These are phyloP conservation scores for Haplotaxodon microlepis DNA, from an alignment of 2,113 vertebrate genomes.

Conservation along the genomic window DNA sequence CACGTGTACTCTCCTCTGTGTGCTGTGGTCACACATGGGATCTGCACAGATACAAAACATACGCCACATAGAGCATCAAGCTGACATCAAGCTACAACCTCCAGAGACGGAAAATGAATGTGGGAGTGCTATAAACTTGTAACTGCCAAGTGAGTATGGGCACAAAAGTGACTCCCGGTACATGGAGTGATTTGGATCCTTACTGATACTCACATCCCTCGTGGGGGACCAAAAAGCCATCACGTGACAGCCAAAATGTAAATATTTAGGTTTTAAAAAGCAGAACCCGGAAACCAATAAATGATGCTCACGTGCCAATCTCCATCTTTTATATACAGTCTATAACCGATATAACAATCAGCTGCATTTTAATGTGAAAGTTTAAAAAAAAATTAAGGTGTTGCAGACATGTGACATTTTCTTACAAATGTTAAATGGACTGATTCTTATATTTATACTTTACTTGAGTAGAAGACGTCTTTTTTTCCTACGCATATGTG, in stretches of 20 bases:
- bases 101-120: accelerated
- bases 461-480: not conserved
- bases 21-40: conserved; percentile 73
- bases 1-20: conserved; percentile 78
- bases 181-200: not conserved
- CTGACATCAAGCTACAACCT: not conserved
- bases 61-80: not conserved
- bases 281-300: not conserved
- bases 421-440: not conserved
- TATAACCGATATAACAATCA: not conserved
- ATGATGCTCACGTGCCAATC: not conserved
- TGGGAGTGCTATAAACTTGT: not conserved
- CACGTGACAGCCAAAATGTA: accelerated
- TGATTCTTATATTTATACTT: not conserved
- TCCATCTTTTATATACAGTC: not conserved
- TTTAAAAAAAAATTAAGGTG: accelerated
- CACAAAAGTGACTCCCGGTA: not conserved
- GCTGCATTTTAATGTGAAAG: not conserved
- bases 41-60: conserved; percentile 28
- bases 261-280: not conserved
- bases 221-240: not conserved
- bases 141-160: accelerated
- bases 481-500: accelerated
- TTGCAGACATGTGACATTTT: not conserved
- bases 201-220: accelerated